A percentile compares a stretch with the other conserved stretches of the same genome.
Evolutionary conservation across 2,113 vertebrate species (phyloP).

Genomic region (Pionites leucogaster): DNA sequence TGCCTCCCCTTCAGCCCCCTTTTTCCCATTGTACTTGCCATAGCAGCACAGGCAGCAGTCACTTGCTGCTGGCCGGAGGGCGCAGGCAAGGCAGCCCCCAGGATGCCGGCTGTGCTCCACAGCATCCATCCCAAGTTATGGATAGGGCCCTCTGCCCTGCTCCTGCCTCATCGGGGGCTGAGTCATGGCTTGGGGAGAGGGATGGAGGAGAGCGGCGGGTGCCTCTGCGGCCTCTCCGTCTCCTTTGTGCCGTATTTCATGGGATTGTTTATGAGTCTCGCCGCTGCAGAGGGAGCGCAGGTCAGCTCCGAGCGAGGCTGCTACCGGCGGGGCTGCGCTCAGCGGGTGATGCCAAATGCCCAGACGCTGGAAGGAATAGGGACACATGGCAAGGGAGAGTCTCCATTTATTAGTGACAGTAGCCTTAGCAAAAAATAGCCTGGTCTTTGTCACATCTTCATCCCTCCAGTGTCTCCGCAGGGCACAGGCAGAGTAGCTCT

Average conservation of each 20-base stretch:
- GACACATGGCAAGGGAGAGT: neutral
- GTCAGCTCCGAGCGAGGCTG: neutral
- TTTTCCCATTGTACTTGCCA: neutral
- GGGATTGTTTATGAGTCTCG: neutral
- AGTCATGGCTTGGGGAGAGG: neutral
- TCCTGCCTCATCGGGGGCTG: neutral
- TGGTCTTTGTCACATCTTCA: constrained; percentile 29
- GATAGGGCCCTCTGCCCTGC: neutral
- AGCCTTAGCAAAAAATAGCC: constrained; percentile 24
- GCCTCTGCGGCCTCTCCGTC: neutral
- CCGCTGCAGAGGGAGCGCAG: neutral
- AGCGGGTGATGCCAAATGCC: neutral
- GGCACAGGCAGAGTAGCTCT: constrained; percentile 1
- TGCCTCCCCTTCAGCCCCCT: neutral
- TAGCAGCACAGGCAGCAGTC: neutral
- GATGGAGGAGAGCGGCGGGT: neutral
- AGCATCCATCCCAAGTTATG: neutral
- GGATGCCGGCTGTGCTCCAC: neutral
- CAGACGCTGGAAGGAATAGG: neutral
- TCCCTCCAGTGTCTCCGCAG: neutral
- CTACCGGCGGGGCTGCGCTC: accelerated
- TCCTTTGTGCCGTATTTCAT: neutral
- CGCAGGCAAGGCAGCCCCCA: accelerated
- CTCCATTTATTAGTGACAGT: constrained; percentile 42
- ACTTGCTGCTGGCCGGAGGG: neutral